Evolutionary conservation across 2,113 vertebrate species (phyloP).

Genomic region (Aegithalos caudatus): DNA sequence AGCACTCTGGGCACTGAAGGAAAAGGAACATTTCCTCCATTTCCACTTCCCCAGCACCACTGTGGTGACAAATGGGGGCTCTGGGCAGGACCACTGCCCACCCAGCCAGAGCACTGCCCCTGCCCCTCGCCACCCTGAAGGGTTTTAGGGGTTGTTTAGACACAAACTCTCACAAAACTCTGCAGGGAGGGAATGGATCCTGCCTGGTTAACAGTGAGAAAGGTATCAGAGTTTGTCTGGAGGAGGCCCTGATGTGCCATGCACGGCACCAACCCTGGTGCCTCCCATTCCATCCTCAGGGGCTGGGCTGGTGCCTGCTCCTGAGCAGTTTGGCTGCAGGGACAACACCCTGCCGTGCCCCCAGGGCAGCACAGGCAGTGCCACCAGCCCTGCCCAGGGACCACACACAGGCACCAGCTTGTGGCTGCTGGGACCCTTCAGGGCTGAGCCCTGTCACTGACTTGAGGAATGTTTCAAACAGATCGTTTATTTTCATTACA

Average conservation of each 20-base stretch:
- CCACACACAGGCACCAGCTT: not conserved
- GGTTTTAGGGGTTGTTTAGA: not conserved
- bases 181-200: not conserved
- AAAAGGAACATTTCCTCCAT: not conserved
- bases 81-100: not conserved
- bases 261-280: fast-evolving
- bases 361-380: not conserved
- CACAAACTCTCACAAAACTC: not conserved
- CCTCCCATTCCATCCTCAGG: fast-evolving
- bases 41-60: not conserved
- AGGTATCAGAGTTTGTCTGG: not conserved
- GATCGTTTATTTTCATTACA: constrained; percentile 60
- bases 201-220: not conserved
- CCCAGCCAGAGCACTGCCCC: not conserved
- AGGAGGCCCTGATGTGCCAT: not conserved
- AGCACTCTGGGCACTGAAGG: not conserved
- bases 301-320: fast-evolving
- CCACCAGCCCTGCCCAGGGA: not conserved
- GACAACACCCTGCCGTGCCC: not conserved
- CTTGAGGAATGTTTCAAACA: constrained; percentile 21
- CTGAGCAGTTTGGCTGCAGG: not conserved
- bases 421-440: not conserved
- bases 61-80: not conserved
- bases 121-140: not conserved
- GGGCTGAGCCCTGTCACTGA: not conserved